Base-by-base conservation (phyloP, 2,888 invertebrate genomes). In the Pollenia angustigena region DNA sequence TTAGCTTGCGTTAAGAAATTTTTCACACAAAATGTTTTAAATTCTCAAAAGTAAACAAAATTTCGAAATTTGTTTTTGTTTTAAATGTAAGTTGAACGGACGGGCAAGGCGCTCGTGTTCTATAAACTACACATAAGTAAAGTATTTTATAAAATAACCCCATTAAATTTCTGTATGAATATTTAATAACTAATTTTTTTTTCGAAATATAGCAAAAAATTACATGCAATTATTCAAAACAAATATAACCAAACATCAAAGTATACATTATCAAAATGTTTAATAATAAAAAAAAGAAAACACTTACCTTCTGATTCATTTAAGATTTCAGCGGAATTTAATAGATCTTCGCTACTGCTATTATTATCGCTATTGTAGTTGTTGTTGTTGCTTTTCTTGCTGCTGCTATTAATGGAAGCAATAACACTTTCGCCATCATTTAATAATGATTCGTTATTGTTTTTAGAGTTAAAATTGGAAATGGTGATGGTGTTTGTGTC, bases 291-390 rank as follows among this genome's bases (percentile, higher is more conserved):
- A 64, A 14, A 46, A 4, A 71, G 52, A 60, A 68, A 66, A 46
- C 62, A 76, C 88, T 88, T 60, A 88, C 88, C 88, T 81, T 85
- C 88, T 71, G 85, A 88, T 81, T 88, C 84, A 78, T 81, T 82
- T 62, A 88, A 88, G 75, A 88, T 84, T 88, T 88, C 88, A 42
- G 87, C 83, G 66, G 87, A 87, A 75, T 78, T 88, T 66, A 85
- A 68, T 66, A 85, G 52, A 69, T 85, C 87, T 52, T 81, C 79
- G 46, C 69, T 82, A 58, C 85, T 82, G 81, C 50, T 87, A 82
- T 64, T 81, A 56, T 72, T 64, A 52, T 85, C 66, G 76, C 66
- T 80, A 83, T 56, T 81, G 69, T 56, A 66, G 56, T 50, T 62
- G 58, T 62, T 87, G 74, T 74, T 69, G 72, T 56, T 87, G 80